These are phyloP conservation scores for Lathamus discolor DNA, from an alignment of 2,113 vertebrate species.

Conservation along the genomic window DNA sequence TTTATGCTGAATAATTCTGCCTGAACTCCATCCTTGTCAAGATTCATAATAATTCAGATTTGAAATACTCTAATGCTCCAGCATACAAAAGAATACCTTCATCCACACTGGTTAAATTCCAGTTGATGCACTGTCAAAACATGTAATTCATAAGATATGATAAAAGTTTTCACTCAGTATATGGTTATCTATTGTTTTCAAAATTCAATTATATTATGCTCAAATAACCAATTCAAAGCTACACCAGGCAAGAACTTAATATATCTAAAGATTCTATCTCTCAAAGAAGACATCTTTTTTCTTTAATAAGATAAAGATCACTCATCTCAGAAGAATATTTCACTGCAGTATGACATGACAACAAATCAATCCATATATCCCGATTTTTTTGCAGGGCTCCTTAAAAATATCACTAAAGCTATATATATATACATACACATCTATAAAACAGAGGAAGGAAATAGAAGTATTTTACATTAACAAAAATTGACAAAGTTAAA, in stretches of 20 bases:
- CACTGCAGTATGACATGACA: not conserved
- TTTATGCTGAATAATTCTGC: not conserved
- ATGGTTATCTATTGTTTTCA: not conserved
- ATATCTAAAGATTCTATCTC: not conserved
- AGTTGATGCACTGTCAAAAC: not conserved
- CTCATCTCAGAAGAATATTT: not conserved
- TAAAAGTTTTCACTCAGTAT: not conserved
- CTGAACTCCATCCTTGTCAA: not conserved
- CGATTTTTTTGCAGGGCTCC: not conserved
- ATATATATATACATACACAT: not conserved
- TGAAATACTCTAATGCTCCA: not conserved
- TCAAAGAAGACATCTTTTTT: not conserved
- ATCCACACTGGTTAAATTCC: not conserved
- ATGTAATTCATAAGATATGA: not conserved
- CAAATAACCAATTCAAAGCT: not conserved
- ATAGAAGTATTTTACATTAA: not conserved
- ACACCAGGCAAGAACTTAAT: not conserved
- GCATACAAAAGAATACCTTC: not conserved
- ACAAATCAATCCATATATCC: not conserved
- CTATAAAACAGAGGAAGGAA: not conserved
- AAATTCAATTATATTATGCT: not conserved
- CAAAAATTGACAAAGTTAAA: not conserved
- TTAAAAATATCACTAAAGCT: not conserved
- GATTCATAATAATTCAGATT: not conserved
- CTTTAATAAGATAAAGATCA: not conserved